phyloP scores from a whole-genome alignment of 2,888 invertebrate genomes.

The Aspidiotus rigidus region DNA sequence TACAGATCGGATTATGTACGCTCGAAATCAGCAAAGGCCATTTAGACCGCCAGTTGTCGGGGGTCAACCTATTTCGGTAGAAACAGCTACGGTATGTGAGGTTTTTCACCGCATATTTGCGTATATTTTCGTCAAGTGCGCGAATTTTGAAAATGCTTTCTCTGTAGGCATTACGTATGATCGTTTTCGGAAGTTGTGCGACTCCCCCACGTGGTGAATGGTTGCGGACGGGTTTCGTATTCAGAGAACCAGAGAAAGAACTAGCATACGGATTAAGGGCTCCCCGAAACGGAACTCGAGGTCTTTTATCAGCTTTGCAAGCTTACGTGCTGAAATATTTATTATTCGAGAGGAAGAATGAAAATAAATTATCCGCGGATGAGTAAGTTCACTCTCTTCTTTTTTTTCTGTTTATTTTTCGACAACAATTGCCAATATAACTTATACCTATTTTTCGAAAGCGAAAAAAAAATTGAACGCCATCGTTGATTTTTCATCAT shows the following conservation, averaged over 20 bases:
- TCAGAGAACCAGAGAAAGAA: slow-evolving; percentile 52
- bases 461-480: too few species aligned
- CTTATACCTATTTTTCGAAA: too few species aligned
- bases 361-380: slow-evolving; percentile 46
- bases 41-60: slow-evolving; percentile 52
- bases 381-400: slow-evolving; percentile 44
- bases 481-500: too few species aligned
- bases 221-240: slow-evolving; percentile 58
- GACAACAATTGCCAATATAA: too few species aligned
- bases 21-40: slow-evolving; percentile 48
- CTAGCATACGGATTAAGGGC: slow-evolving; percentile 57
- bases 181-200: slow-evolving; percentile 57
- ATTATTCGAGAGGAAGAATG: slow-evolving; percentile 49
- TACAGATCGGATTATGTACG: slow-evolving; percentile 55
- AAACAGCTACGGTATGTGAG: slow-evolving; percentile 53
- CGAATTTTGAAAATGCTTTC: slow-evolving; percentile 1
- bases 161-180: slow-evolving; percentile 52
- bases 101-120: background rate
- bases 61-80: slow-evolving; percentile 56
- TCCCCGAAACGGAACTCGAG: slow-evolving; percentile 56
- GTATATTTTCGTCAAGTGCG: background rate
- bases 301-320: slow-evolving; percentile 56
- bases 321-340: slow-evolving; percentile 61
- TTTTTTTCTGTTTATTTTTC: too few species aligned
- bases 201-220: slow-evolving; percentile 64